These are phyloP conservation scores for Coptotermes formosanus DNA, from an alignment of 1,140 invertebrate species.

Conservation along the genomic window DNA sequence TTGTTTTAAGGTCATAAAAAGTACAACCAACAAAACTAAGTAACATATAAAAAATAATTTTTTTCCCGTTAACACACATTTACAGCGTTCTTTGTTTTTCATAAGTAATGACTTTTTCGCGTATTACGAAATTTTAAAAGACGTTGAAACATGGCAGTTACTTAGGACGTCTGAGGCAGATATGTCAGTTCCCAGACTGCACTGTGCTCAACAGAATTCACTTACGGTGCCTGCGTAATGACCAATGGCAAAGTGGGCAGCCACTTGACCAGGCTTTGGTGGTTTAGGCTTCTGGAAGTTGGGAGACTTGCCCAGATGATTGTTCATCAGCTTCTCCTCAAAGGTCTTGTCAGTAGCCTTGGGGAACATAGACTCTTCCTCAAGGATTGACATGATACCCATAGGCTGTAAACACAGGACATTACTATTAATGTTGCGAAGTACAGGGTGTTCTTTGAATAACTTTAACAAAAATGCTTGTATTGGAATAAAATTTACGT, in stretches of 20 bases:
- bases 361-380: constrained; percentile 99
- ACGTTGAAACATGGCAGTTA: no score
- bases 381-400: constrained; percentile 99
- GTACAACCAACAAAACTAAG: no score
- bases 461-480: neutral
- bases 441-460: neutral
- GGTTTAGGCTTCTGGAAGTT: constrained; percentile 97
- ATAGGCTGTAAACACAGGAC: constrained; percentile 74
- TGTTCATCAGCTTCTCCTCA: constrained; percentile 96
- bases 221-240: constrained; percentile 98
- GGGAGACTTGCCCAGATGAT: constrained; percentile 97
- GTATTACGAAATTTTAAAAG: no score
- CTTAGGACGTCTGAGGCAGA: neutral
- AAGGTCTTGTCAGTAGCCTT: constrained; percentile 99
- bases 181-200: neutral
- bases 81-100: no score
- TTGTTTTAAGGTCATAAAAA: no score
- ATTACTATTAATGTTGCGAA: neutral
- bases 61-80: no score
- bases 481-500: no score
- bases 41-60: no score
- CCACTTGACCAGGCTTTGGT: constrained; percentile 90
- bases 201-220: constrained; percentile 38
- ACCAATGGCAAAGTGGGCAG: constrained; percentile 96
- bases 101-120: no score